A percentile compares a stretch with the other conserved stretches of the same genome.
Evolutionary conservation across 2,113 vertebrate genomes (phyloP).

Genomic region (Phodopus roborovskii): DNA sequence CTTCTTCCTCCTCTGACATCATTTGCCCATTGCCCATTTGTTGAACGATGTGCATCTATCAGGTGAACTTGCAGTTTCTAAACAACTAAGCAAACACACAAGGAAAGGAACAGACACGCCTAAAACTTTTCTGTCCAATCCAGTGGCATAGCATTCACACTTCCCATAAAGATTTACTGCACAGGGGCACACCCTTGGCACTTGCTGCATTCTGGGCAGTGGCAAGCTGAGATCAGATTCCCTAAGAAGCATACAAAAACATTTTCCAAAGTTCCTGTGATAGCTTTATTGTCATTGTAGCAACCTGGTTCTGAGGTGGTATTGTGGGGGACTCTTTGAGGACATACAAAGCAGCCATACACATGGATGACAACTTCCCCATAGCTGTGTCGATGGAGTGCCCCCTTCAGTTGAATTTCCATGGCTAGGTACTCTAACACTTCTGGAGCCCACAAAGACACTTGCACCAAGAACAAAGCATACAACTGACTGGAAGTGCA

Average conservation of each 20-base stretch:
- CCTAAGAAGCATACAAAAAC: not conserved
- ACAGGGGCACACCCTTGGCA: fast-evolving
- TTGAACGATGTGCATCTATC: no score
- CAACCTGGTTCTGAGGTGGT: not conserved
- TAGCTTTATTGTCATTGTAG: not conserved
- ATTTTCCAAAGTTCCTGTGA: not conserved
- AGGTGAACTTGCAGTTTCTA: not conserved
- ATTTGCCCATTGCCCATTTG: not conserved
- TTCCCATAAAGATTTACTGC: not conserved
- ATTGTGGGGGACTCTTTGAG: not conserved
- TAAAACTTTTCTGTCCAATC: not conserved
- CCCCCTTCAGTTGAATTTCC: not conserved
- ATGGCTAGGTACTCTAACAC: not conserved
- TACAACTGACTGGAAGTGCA: not conserved
- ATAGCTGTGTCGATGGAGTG: not conserved
- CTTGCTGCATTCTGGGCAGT: fast-evolving
- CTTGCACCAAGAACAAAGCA: not conserved
- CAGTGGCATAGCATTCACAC: no score
- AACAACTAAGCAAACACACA: not conserved
- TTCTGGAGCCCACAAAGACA: no score
- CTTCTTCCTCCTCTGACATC: not conserved
- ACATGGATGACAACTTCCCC: no score
- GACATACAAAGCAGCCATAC: not conserved
- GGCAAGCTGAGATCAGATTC: not conserved
- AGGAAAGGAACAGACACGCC: not conserved